Evolutionary conservation across 2,888 invertebrate genomes (phyloP).

Genomic region (Cremastobaeus sp.): DNA sequence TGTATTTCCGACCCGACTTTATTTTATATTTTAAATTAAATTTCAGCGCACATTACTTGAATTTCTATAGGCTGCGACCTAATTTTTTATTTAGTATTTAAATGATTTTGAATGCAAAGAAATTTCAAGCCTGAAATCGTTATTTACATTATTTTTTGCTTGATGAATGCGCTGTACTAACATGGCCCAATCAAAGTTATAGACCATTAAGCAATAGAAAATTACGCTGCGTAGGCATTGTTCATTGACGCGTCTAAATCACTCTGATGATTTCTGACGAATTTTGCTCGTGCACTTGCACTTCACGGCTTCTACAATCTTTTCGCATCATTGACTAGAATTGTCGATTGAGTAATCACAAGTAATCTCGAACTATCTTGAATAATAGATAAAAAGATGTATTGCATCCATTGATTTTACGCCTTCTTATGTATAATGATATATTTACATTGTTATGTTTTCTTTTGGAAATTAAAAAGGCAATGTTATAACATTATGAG

Average conservation of each 20-base stretch:
- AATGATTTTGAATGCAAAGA: too few species aligned
- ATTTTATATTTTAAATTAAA: too few species aligned
- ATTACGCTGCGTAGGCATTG: slow-evolving; percentile 73
- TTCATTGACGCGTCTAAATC: slow-evolving; percentile 62
- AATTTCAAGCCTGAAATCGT: slow-evolving; percentile 32
- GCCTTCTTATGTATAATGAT: too few species aligned
- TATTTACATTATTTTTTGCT: slow-evolving; percentile 45
- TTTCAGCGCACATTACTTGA: too few species aligned
- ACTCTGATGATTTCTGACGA: slow-evolving; percentile 30
- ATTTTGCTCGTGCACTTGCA: slow-evolving; percentile 51
- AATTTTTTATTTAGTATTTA: too few species aligned
- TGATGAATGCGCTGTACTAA: slow-evolving; percentile 68
- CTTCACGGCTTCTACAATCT: slow-evolving; percentile 68
- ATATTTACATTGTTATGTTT: too few species aligned
- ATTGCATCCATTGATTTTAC: slow-evolving; percentile 29
- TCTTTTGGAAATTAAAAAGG: too few species aligned
- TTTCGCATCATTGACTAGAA: slow-evolving; percentile 74
- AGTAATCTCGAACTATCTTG: slow-evolving; percentile 20
- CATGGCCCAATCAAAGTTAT: slow-evolving; percentile 75
- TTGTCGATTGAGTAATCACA: slow-evolving; percentile 40
- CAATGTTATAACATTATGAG: too few species aligned
- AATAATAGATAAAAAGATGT: slow-evolving; percentile 16
- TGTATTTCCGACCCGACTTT: too few species aligned
- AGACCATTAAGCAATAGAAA: slow-evolving; percentile 75
- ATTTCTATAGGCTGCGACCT: too few species aligned